A percentile compares a stretch with the other conserved stretches of the same genome.
Conservation (phyloP, 2,888 invertebrate genomes). For the Oligia fasciuncula region DNA sequence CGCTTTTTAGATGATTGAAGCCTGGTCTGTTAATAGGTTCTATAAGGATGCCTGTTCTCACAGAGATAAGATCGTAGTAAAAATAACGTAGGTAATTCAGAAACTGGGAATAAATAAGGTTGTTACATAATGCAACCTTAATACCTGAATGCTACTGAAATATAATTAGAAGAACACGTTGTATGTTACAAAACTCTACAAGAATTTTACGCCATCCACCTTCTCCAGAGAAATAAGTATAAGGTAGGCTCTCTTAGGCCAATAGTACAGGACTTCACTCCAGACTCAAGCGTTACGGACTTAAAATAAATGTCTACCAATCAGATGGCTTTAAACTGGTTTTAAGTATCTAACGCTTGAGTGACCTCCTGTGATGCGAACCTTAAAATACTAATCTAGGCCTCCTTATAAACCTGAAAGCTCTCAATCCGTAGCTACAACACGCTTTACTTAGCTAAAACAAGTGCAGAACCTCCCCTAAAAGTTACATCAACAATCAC, state of each 20-base stretch:
- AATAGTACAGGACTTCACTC: not conserved
- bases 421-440: not conserved
- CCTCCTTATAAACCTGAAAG: too few species aligned
- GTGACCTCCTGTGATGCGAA: not conserved
- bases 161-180: not conserved
- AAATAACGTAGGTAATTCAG: not conserved
- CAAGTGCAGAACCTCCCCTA: slow-evolving; percentile 6
- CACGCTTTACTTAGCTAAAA: not conserved
- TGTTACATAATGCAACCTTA: not conserved
- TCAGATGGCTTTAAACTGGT: not conserved
- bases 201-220: too few species aligned
- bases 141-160: not conserved
- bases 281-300: not conserved
- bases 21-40: not conserved
- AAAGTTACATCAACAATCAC: slow-evolving; percentile 22
- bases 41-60: not conserved
- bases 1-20: not conserved
- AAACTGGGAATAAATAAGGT: not conserved
- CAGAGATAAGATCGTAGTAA: too few species aligned
- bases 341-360: not conserved
- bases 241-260: not conserved
- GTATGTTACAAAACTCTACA: not conserved
- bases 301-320: not conserved
- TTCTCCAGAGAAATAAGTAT: not conserved
- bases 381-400: not conserved